Evolutionary conservation across 1,140 invertebrate genomes (phyloP).

Genomic region (Neotoxoptera formosana): DNA sequence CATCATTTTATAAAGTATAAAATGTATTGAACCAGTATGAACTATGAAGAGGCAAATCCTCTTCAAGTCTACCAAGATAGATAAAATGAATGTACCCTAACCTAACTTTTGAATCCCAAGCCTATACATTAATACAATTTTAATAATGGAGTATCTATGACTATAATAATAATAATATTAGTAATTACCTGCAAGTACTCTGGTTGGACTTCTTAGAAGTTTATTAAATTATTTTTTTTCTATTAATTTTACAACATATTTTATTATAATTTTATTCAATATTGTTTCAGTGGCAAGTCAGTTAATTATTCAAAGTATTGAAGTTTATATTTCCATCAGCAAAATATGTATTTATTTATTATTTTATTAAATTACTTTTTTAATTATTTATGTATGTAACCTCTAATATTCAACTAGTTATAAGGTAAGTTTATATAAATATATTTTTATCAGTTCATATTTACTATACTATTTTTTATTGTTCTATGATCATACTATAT

Average conservation of each 20-base stretch:
- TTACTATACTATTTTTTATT: neutral
- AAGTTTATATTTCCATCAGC: neutral
- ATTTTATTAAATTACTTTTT: neutral
- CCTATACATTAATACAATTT: no score
- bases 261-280: neutral
- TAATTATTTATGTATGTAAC: neutral
- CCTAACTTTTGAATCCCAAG: no score
- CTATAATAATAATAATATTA: no score
- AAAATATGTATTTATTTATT: neutral
- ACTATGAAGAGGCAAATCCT: no score
- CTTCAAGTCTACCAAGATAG: no score
- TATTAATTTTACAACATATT: neutral
- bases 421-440: neutral
- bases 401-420: neutral
- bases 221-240: neutral
- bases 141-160: neutral
- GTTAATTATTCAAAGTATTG: constrained; percentile 11
- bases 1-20: no score
- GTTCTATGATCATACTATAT: neutral
- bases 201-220: neutral
- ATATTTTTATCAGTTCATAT: neutral
- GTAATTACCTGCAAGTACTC: neutral
- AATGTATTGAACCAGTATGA: no score
- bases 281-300: constrained; percentile 46
- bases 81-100: no score